Evolutionary conservation across 2,888 invertebrate species (phyloP).

Genomic region (Baccha elongata): DNA sequence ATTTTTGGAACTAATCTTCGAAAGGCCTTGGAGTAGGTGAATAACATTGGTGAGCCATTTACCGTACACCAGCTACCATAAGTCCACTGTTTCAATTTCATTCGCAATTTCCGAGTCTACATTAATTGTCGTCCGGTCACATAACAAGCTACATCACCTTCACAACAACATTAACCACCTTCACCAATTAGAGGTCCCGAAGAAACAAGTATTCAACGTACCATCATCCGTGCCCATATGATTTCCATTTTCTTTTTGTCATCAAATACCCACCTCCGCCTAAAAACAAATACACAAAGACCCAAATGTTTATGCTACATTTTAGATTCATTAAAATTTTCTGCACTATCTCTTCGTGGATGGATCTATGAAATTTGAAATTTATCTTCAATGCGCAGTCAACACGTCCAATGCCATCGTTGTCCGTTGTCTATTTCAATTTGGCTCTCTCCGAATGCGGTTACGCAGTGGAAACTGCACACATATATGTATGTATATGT

Average conservation of each 20-base stretch:
- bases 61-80: not conserved
- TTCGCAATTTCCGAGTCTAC: constrained; percentile 32
- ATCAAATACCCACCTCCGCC: not conserved
- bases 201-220: constrained; percentile 7
- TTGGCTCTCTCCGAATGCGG: constrained; percentile 15
- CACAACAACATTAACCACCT: not conserved
- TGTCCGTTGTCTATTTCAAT: constrained; percentile 7
- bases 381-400: constrained; percentile 2
- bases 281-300: not conserved
- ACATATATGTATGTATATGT: not conserved
- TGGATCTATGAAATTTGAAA: constrained; percentile 12
- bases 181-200: constrained; percentile 21
- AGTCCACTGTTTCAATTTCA: constrained; percentile 30
- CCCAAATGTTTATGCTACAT: no score
- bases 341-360: not conserved
- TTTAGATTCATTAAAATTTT: no score
- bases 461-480: constrained; percentile 1
- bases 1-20: not conserved
- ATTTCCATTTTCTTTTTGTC: constrained; percentile 39
- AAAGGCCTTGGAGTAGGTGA: constrained; percentile 49
- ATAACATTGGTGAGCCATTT: not conserved
- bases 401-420: not conserved
- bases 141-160: constrained; percentile 20
- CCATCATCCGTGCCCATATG: constrained; percentile 4
- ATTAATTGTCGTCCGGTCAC: constrained; percentile 33